phyloP scores from a whole-genome alignment of 2,113 vertebrate genomes.

The Burhinus oedicnemus region DNA sequence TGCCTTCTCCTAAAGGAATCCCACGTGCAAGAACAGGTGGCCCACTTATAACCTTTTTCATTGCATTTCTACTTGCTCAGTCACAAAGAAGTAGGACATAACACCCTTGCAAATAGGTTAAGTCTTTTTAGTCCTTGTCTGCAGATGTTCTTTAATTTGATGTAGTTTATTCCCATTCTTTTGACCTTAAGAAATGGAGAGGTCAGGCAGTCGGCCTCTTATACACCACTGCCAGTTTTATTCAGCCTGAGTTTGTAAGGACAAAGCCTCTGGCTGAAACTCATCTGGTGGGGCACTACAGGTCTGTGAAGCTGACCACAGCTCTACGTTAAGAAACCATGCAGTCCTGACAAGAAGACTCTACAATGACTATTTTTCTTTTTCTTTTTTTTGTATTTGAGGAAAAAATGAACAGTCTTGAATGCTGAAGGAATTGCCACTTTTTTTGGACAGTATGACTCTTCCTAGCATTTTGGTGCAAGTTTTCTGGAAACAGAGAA shows the following conservation, averaged over 20 bases:
- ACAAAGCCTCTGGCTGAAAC: not conserved
- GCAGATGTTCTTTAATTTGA: not conserved
- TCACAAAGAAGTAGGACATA: not conserved
- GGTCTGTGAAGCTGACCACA: not conserved
- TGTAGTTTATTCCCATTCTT: not conserved
- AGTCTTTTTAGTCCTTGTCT: not conserved
- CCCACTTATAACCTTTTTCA: not conserved
- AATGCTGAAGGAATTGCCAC: not conserved
- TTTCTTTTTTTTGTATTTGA: not conserved
- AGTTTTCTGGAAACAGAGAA: not conserved
- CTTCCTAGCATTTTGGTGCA: not conserved
- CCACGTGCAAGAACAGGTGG: not conserved
- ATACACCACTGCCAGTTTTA: not conserved
- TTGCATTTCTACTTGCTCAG: not conserved
- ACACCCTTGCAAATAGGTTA: not conserved
- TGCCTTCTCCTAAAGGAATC: not conserved
- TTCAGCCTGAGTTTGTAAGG: not conserved
- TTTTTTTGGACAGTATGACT: not conserved
- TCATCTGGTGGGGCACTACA: not conserved
- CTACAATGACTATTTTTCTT: not conserved
- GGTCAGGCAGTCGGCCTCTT: not conserved
- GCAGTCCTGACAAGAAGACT: not conserved
- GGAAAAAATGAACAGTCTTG: not conserved
- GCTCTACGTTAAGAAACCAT: not conserved
- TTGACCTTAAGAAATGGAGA: not conserved